Conservation (phyloP, 2,113 vertebrate species). For the Xyrauchen texanus region DNA sequence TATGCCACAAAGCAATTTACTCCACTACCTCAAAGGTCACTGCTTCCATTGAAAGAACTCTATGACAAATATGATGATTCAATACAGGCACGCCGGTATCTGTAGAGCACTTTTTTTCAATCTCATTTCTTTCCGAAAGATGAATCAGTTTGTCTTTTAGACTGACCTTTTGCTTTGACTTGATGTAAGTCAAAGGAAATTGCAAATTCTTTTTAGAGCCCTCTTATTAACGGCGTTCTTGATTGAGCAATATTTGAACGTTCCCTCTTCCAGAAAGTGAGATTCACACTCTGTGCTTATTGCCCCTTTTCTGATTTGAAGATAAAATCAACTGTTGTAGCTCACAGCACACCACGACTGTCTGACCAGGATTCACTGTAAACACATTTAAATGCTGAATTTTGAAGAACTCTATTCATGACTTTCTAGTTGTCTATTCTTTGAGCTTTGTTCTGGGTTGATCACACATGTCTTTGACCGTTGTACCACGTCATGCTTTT, state of each 20-base stretch:
- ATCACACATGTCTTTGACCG: too few species aligned
- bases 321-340: not conserved
- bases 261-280: not conserved
- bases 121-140: constrained; percentile 34
- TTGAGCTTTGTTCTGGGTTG: too few species aligned
- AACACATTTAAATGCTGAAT: not conserved
- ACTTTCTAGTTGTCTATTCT: too few species aligned
- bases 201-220: constrained; percentile 44
- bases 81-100: constrained; percentile 35
- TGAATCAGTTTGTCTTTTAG: constrained; percentile 49
- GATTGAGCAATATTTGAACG: constrained; percentile 2
- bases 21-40: constrained; percentile 58
- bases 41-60: constrained; percentile 43
- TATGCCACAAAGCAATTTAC: constrained; percentile 56
- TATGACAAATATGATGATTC: constrained; percentile 57
- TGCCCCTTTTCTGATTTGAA: not conserved
- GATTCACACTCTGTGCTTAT: not conserved
- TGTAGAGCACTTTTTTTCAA: not conserved
- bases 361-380: not conserved
- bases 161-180: constrained; percentile 39
- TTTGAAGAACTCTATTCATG: too few species aligned
- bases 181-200: constrained; percentile 35
- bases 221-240: constrained; percentile 35
- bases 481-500: too few species aligned
- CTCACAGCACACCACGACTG: not conserved